Base-by-base conservation (phyloP, 2,888 invertebrate species). In the Drosophila mimetica region DNA sequence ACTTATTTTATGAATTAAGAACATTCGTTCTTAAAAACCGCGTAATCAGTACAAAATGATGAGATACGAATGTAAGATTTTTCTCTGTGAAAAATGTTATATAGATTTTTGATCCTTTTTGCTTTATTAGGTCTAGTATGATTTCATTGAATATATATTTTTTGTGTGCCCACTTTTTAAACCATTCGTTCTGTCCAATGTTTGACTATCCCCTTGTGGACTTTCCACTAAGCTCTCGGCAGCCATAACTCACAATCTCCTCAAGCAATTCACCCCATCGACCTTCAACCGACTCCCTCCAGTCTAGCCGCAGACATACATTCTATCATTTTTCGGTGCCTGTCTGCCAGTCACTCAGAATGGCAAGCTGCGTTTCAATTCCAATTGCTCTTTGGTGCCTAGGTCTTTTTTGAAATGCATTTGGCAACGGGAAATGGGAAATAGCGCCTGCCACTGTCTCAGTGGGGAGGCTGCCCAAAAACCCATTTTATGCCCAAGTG, bases 401-500 rank as follows among this genome's bases (percentile, higher is more conserved):
- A 36, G 7, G 20, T 57, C 37, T 28, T 51, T 25, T 47, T 34
- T 54, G 8, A 20, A 57, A 52, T 64, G 64, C 64, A 64, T 52
- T 63, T 63, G 63, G 34, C 42, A 63, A 50, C 48, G 48, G 63
- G 60, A 61, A 63, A 58, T 47, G 63, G 60, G 36, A 42, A 63
- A 61, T 46, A 32, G 44, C 41, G 44, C 20, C 16, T 37, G 30
- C 39, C 42, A 22, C 34, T 30, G 42, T 50, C 71, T 47, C 70
- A 70, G 50, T 57, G 65, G 52, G 72, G 64, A 37, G 51, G 50
- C 50, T 39, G 20, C 4, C 47, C 36, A 8, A 50, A 65, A 41
- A 46, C 51, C 63, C 30, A 53, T 47, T 78, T 66, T 63, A 76
- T 69, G 30, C 25, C 42, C 18, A 39, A 34, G 66, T 75, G 60